Conservation (phyloP, 2,888 invertebrate species). For the Amiota minor region DNA sequence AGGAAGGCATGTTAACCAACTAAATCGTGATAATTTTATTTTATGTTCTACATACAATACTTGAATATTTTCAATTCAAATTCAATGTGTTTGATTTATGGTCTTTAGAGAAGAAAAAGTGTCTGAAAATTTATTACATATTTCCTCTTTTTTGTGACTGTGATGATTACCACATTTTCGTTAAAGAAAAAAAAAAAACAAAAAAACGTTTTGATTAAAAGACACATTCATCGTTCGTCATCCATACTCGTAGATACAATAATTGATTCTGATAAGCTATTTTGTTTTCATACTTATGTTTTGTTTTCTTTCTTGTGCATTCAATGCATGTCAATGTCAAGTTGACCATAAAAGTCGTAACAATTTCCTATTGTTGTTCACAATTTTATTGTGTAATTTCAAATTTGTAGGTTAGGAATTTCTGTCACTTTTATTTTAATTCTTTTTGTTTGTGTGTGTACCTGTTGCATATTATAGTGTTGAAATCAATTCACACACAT, state of each 20-base stretch:
- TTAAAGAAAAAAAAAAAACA: no score
- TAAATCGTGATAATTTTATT: no score
- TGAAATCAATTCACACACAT: no score
- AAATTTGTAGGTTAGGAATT: constrained; percentile 35
- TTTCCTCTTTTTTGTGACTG: no score
- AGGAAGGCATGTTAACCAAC: no score
- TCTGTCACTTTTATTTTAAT: constrained; percentile 4
- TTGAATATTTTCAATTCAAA: no score
- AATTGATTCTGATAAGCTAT: background rate
- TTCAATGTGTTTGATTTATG: no score
- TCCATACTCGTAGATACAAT: background rate
- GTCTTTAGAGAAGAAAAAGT: no score
- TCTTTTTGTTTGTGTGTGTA: constrained; percentile 11
- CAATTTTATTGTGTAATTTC: constrained; percentile 36
- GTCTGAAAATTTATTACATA: no score
- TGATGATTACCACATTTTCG: no score
- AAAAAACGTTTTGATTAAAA: background rate
- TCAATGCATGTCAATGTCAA: constrained; percentile 56
- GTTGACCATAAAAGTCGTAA: constrained; percentile 51
- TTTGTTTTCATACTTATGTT: background rate
- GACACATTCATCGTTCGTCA: background rate
- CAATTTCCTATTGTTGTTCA: background rate
- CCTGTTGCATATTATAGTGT: background rate
- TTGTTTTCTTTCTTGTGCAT: constrained; percentile 45
- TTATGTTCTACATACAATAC: no score